Base-by-base conservation (phyloP, 2,113 vertebrate species). In the Rhinogobius similis region DNA sequence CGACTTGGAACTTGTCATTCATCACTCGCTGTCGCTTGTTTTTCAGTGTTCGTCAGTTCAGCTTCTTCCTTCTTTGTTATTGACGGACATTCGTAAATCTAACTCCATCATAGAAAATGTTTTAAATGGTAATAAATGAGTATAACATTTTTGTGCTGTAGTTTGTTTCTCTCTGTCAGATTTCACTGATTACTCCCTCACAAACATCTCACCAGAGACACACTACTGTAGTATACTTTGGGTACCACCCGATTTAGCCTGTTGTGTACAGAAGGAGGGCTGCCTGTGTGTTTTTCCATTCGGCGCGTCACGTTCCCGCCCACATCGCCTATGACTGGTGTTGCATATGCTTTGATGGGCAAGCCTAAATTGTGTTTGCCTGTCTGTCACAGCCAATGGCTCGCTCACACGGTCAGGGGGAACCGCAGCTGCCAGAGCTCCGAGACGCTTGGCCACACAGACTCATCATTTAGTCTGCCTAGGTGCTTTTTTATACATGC, bases 301-400 rank as follows among this genome's bases (percentile, higher is more conserved):
- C 26, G 23, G 58, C 74, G 76, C 70, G 32, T 84, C 75, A 75
- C 67, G 41, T 83, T 78, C 74, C 78, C 62, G 21, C 75, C 72
- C 52, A 21, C 72, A 74, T 56, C 48, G 76, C 64, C 74, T 77
- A 68, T 62, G 79, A 70, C 68, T 72, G 69, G 50, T 74, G 77
- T 82, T 83, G 77, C 80, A 67, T 84, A 79, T 59, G 59, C 77
- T 83, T 82, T 81, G 84, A 85, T 75, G 84, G 72, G 77, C 70
- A 20, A 82, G 69, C 56, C 85, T 80, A 82, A 87, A 86, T 83
- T 84, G 76, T 84, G 84, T 90, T 87, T 90, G 82, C 78, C 70
- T 80, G 82, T 85, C 79, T 86, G 89, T 91, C 89, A 83, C 72
- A 44, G 26, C 73, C 84, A 78, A 68, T 65, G 82, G 84, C 88